These are phyloP conservation scores for Clivina fossor DNA, from an alignment of 2,888 invertebrate species.

Conservation along the genomic window DNA sequence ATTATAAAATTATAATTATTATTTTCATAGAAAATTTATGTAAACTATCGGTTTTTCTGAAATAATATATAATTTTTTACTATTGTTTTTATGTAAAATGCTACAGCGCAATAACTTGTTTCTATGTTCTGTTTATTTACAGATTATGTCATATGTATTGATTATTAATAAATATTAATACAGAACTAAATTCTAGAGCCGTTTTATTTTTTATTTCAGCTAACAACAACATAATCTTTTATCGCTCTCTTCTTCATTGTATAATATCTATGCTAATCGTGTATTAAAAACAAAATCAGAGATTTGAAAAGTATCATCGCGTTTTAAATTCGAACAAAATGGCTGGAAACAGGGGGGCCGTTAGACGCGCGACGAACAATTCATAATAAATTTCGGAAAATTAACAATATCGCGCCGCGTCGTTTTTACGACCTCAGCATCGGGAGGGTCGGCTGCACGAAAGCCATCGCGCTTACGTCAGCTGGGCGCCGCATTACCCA, in stretches of 20 bases:
- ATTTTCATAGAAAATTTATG: not conserved
- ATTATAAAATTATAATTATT: not conserved
- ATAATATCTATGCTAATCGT: too few species aligned
- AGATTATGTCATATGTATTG: too few species aligned
- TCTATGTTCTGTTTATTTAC: too few species aligned
- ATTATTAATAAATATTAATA: too few species aligned
- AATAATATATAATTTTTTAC: too few species aligned
- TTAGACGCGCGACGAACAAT: constrained; percentile 2
- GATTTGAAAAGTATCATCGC: not conserved
- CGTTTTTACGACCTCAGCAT: not conserved
- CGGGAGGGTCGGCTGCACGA: not conserved
- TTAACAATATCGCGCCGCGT: constrained; percentile 20
- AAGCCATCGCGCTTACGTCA: constrained; percentile 6
- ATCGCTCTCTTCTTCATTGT: not conserved
- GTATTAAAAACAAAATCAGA: constrained; percentile 3
- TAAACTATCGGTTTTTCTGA: too few species aligned
- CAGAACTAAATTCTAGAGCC: not conserved
- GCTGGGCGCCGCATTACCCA: too few species aligned
- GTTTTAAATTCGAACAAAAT: too few species aligned
- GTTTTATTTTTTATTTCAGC: not conserved
- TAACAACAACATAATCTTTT: not conserved
- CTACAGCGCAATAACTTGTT: too few species aligned
- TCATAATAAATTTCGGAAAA: constrained; percentile 26
- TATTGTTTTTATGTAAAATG: too few species aligned
- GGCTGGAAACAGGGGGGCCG: constrained; percentile 3